Percentiles rank a stretch among this genome's conserved stretches.
Conservation (phyloP, 2,113 vertebrate species). For the Bubo blakistoni region DNA sequence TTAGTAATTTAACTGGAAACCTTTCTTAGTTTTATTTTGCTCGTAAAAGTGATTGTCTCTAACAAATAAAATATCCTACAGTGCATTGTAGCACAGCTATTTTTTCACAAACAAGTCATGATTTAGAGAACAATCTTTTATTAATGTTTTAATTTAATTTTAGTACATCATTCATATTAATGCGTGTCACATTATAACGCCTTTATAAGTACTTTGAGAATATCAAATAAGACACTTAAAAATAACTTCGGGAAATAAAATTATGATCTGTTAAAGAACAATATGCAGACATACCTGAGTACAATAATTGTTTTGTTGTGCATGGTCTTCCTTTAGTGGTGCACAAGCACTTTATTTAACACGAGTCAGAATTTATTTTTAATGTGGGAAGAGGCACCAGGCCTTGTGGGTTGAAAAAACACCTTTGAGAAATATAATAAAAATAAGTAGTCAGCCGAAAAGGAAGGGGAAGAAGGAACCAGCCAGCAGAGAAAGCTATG, state of each 20-base stretch:
- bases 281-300: not conserved
- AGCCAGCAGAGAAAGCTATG: not conserved
- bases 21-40: not conserved
- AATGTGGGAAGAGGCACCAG: not conserved
- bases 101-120: not conserved
- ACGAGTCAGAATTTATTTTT: not conserved
- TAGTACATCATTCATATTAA: not conserved
- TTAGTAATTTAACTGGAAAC: not conserved
- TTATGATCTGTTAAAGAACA: not conserved
- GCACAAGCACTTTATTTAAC: not conserved
- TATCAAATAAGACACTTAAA: not conserved
- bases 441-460: not conserved
- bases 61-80: not conserved
- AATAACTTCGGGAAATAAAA: not conserved
- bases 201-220: not conserved
- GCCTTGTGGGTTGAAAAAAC: not conserved
- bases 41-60: not conserved
- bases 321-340: not conserved
- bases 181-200: not conserved
- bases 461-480: not conserved
- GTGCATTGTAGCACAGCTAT: not conserved
- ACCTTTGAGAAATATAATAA: not conserved
- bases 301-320: not conserved
- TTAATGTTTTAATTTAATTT: slow-evolving; percentile 21
- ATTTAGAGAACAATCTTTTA: not conserved